Evolutionary conservation across 30 jellyfish, hydroid and myxozoan species (phyloP).

Genomic region (Catostylus mosaicus): DNA sequence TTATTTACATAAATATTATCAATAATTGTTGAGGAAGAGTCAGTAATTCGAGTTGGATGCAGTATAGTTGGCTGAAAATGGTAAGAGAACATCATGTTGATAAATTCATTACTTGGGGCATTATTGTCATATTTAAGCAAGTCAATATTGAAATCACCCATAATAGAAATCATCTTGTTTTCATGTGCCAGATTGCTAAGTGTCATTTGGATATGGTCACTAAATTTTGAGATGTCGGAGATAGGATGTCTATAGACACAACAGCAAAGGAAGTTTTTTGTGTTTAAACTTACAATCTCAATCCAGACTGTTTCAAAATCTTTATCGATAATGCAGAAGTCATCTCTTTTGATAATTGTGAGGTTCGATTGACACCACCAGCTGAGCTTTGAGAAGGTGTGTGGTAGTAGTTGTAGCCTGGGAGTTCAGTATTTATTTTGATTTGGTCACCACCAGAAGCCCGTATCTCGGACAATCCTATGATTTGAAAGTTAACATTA

Average conservation of each 20-base stretch:
- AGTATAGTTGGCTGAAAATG: slow-evolving; percentile 16
- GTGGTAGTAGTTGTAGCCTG: slow-evolving; percentile 7
- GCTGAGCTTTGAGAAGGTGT: not conserved
- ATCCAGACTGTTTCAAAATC: slow-evolving; percentile 41
- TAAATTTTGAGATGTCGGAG: not conserved
- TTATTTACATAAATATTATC: slow-evolving; percentile 16
- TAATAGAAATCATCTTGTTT: slow-evolving; percentile 39
- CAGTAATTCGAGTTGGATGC: slow-evolving; percentile 46
- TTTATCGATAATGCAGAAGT: slow-evolving; percentile 11
- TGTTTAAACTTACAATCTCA: slow-evolving; percentile 5
- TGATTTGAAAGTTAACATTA: slow-evolving; percentile 9
- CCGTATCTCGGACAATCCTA: slow-evolving; percentile 16
- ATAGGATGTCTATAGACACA: slow-evolving; percentile 34
- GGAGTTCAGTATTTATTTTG: not conserved
- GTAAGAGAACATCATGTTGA: slow-evolving; percentile 10
- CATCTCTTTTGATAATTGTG: slow-evolving; percentile 30
- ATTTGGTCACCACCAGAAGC: slow-evolving; percentile 20
- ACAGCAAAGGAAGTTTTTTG: slow-evolving; percentile 20
- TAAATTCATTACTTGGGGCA: not conserved
- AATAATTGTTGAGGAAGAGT: slow-evolving; percentile 23
- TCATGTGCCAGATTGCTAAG: not conserved
- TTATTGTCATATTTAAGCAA: slow-evolving; percentile 9
- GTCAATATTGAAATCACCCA: no score
- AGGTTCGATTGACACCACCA: slow-evolving; percentile 7
- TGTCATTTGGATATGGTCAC: not conserved